Conservation (phyloP, 2,888 invertebrate genomes). For the Drosophila subsilvestris region DNA sequence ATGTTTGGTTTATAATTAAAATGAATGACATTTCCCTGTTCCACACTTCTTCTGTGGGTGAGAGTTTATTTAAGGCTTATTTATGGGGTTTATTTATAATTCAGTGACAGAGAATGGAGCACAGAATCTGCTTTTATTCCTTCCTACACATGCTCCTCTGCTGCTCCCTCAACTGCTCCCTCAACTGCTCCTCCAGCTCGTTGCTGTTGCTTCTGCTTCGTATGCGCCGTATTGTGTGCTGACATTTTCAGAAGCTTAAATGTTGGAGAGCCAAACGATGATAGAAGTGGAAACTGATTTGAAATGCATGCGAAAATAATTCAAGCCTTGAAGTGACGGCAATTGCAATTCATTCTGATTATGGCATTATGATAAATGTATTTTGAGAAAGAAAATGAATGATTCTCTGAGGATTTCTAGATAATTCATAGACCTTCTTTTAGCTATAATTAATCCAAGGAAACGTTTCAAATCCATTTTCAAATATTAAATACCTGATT, state of each 20-base stretch:
- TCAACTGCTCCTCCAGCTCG: not conserved
- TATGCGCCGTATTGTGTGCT: slow-evolving; percentile 20
- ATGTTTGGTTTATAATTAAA: slow-evolving; percentile 51
- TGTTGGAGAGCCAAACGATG: not conserved
- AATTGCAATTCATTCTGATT: slow-evolving; percentile 23
- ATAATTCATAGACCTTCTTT: not conserved
- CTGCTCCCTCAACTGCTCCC: not conserved
- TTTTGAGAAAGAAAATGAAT: not conserved
- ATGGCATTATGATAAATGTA: slow-evolving; percentile 8
- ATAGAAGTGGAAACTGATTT: slow-evolving; percentile 4
- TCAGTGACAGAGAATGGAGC: slow-evolving; percentile 54
- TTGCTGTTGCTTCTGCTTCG: slow-evolving; percentile 6
- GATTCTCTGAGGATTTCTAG: not conserved
- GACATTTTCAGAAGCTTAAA: not conserved
- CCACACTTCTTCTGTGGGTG: slow-evolving; percentile 13
- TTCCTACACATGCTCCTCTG: not conserved
- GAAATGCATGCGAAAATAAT: slow-evolving; percentile 33
- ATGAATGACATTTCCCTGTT: slow-evolving; percentile 53
- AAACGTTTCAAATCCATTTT: not conserved
- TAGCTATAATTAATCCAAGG: not conserved
- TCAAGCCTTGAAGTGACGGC: slow-evolving; percentile 18
- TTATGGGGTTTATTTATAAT: slow-evolving; percentile 66
- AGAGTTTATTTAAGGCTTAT: slow-evolving; percentile 48
- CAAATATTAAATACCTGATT: too few relatives aligned
- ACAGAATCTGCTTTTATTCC: slow-evolving; percentile 20